Evolutionary conservation across 2,888 invertebrate species (phyloP), one percentile per base, ranked within the genome.

Genomic region (Allacma fusca): DNA sequence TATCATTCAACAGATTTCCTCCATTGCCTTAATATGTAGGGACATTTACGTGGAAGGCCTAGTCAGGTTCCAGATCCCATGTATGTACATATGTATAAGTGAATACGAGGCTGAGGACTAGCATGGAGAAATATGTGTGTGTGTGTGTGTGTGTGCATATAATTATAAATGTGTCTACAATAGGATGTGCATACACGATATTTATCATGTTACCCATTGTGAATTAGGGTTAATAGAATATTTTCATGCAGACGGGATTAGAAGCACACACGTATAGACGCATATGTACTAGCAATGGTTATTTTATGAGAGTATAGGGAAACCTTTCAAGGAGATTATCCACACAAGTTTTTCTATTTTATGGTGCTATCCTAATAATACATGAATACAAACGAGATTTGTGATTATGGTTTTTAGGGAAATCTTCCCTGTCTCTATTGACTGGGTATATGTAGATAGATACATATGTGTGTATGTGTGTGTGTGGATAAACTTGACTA

Each of bases 401-500:
- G 50, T 50, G 50, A 50, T 50, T 50, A 50, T n/a, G 50, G 50
- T 50, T 5, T 50, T 5, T 16, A 12, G 50, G 50, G n/a, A 19
- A 50, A 12, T 50, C 19, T 50, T 50, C 19, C n/a, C 50, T 50
- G 16, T 50, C n/a, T 19, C 50, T 16, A n/a, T n/a, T 50, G 50
- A 16, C 16, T 50, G 50, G 50, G 16, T 16, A n/a, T 12, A 34
- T 12, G 50, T 50, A 9, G 50, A 19, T 2, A 19, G 5, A 19
- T 50, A 13, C 7, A 13, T 40, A 40, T 40, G 40, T 40, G 13
- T 62, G 24, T 62, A 62, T 9, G 12, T 23, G n/a, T n/a, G n/a
- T n/a, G n/a, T n/a, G n/a, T n/a, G n/a, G n/a, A n/a, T 65, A 26
- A 21, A 23, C 16, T 24, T 70, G 50, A 50, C 24, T 70, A 70